Evolutionary conservation across 2,888 invertebrate species (phyloP), one percentile per base, ranked within the genome.

Genomic region (Campoletis raptor): DNA sequence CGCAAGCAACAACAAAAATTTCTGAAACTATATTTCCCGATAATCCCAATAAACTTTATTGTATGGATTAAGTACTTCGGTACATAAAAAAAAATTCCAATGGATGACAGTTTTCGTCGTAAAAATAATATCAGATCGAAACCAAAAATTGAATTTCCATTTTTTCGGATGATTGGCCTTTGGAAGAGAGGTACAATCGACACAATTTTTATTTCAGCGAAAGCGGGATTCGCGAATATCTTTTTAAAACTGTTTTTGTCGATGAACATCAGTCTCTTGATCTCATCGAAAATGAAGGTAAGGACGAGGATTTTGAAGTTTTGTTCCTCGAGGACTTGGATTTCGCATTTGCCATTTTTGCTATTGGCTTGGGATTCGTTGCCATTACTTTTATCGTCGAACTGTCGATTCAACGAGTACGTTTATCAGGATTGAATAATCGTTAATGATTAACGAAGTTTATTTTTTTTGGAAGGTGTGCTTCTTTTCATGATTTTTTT

Each of bases 81-180:
- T 30, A 6, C 2, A 6, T 6, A 40, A 40, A 40, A 40, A 8
- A 40, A 40, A 40, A 40, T 40, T 40, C 40, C 9, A 9, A 40
- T 40, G 3, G 5, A 9, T 40, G 40, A 6, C 0, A 6, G 5
- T 40, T 40, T 40, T 40, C 9, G 0, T 40, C 8, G 5, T 0
- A 40, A 40, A 40, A 3, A 30, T 3, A 30, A 30, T 3, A 30
- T 30, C 30, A 30, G 30, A 30, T 30, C 3, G 3, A 30, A 30
- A 2, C 30, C 30, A 30, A 30, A 30, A 30, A 30, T 30, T 30
- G n/a, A 30, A 30, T 30, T 30, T 1, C 30, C 30, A n/a, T 30
- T 30, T 30, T 30, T 30, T 30, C 30, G n/a, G n/a, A n/a, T n/a
- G n/a, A 76, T 66, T 77, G 77, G 77, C 77, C 77, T 76, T n/a